Evolutionary conservation across 2,113 vertebrate species (phyloP).

Genomic region (Scophthalmus maximus): DNA sequence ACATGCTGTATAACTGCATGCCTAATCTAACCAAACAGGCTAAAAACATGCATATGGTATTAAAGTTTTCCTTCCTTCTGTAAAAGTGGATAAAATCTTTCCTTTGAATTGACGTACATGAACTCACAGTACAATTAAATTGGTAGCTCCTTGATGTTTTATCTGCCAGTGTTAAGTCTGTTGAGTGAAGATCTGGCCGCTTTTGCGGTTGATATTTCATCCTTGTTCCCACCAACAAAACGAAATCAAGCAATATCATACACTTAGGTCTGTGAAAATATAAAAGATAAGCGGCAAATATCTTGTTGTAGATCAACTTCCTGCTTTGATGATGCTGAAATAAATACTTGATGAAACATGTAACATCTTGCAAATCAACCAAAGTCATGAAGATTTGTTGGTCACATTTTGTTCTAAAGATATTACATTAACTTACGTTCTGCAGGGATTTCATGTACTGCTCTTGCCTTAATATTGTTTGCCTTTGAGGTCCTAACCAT

Average conservation of each 20-base stretch:
- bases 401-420: constrained; percentile 1
- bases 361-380: constrained; percentile 2
- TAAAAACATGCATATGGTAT: constrained; percentile 11
- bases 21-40: not conserved
- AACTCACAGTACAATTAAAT: no score
- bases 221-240: not conserved
- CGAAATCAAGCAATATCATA: constrained; percentile 8
- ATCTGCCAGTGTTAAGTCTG: constrained; percentile 4
- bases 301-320: not conserved
- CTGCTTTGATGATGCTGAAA: not conserved
- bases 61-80: not conserved
- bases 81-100: not conserved
- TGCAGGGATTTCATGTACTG: not conserved
- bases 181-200: not conserved
- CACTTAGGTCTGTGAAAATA: not conserved
- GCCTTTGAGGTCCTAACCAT: not conserved
- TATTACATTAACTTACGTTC: not conserved
- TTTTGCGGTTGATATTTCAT: not conserved
- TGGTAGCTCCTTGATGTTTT: not conserved
- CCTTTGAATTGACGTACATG: not conserved
- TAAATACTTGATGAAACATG: not conserved
- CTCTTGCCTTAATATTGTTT: constrained; percentile 56
- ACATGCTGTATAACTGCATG: not conserved
- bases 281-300: not conserved
- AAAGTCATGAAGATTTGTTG: constrained; percentile 3